phyloP scores from a whole-genome alignment of 2,888 invertebrate genomes.

The Drosophila crucigera region DNA sequence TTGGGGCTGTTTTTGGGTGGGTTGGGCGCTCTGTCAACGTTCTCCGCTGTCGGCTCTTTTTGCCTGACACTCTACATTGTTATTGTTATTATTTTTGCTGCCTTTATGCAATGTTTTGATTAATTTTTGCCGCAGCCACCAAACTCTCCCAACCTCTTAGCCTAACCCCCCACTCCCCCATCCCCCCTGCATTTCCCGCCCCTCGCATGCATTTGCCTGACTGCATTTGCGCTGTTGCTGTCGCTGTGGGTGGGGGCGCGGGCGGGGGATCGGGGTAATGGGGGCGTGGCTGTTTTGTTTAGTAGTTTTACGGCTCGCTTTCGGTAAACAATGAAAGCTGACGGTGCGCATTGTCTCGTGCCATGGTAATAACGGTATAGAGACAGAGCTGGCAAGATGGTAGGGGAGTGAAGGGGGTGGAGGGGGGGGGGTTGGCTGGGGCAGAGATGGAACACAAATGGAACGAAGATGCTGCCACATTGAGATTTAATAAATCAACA shows the following conservation, averaged over 20 bases:
- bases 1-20: neutral
- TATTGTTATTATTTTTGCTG: conserved; percentile 85
- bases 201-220: conserved; percentile 71
- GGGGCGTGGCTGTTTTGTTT: conserved; percentile 69
- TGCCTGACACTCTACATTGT: conserved; percentile 83
- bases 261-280: conserved; percentile 10
- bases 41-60: conserved; percentile 66
- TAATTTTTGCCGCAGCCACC: conserved; percentile 82
- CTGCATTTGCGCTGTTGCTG: conserved; percentile 66
- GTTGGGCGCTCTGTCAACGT: conserved; percentile 48
- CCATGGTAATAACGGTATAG: conserved; percentile 37
- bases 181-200: neutral
- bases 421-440: no score
- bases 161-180: conserved; percentile 1
- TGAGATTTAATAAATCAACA: conserved; percentile 68
- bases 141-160: conserved; percentile 6
- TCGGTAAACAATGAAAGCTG: conserved; percentile 75
- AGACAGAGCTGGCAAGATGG: neutral
- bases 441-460: neutral
- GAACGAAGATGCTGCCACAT: conserved; percentile 44
- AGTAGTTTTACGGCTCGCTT: conserved; percentile 81
- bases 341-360: conserved; percentile 75
- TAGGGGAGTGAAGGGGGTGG: neutral
- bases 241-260: neutral
- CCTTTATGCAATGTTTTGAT: conserved; percentile 86